Percentiles rank a stretch among this genome's conserved stretches.
Conservation (phyloP, 2,113 vertebrate species). For the Syrrhaptes paradoxus region DNA sequence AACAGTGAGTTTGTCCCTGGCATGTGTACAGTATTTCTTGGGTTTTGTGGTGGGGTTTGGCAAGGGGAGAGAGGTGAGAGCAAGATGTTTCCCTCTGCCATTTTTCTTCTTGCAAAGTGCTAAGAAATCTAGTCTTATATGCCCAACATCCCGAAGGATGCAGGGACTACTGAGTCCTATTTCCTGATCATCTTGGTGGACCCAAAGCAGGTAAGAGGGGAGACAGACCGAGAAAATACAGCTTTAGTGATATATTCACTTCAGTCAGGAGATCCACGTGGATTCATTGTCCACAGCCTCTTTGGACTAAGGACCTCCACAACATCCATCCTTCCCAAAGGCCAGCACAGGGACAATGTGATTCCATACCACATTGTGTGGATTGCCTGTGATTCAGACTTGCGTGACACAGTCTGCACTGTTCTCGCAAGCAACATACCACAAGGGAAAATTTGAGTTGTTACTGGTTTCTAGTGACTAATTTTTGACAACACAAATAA, state of each 20-base stretch:
- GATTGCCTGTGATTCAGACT: not conserved
- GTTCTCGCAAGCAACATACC: not conserved
- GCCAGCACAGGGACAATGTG: not conserved
- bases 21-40: not conserved
- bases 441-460: not conserved
- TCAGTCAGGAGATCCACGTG: not conserved
- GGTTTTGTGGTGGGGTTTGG: not conserved
- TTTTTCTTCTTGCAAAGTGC: not conserved
- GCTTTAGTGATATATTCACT: not conserved
- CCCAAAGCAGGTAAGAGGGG: not conserved
- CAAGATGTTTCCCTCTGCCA: not conserved
- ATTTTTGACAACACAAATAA: constrained; percentile 1
- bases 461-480: not conserved
- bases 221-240: not conserved
- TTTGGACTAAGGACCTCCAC: not conserved
- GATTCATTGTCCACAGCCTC: not conserved
- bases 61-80: not conserved
- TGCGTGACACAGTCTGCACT: not conserved
- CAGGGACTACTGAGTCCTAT: not conserved
- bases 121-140: not conserved
- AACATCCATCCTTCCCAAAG: not conserved
- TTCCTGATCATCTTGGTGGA: not conserved
- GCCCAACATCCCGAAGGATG: not conserved
- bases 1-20: not conserved
- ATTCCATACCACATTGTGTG: not conserved